phyloP scores from a whole-genome alignment of 1,140 invertebrate genomes.

The Lordiphosa clarofinis region DNA sequence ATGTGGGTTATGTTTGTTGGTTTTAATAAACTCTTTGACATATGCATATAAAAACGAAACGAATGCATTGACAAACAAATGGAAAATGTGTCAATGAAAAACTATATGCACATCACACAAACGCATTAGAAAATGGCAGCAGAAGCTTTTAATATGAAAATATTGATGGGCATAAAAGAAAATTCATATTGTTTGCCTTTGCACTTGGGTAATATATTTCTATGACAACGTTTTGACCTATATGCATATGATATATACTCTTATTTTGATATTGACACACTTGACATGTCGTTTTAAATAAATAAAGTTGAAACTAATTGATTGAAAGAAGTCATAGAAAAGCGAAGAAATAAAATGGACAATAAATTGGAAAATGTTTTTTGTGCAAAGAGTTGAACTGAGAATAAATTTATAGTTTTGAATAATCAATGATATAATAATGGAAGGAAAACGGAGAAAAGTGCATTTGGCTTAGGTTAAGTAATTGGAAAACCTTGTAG shows the following conservation, averaged over 20 bases:
- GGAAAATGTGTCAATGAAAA: constrained; percentile 40
- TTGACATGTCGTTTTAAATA: constrained; percentile 5
- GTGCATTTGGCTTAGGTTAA: no score
- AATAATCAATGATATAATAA: no score
- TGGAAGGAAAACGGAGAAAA: no score
- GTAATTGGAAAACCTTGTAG: no score
- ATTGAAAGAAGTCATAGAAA: constrained; percentile 2
- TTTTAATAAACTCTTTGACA: constrained; percentile 30
- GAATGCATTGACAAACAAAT: constrained; percentile 20
- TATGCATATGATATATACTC: no score
- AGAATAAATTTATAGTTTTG: no score
- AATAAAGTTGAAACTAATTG: constrained; percentile 15
- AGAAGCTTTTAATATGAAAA: constrained; percentile 27
- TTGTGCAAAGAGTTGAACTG: no score
- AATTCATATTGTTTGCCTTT: constrained; percentile 15
- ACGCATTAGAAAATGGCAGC: constrained; percentile 54
- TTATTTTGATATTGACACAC: constrained; percentile 2
- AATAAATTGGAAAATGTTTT: neutral
- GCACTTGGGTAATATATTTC: constrained; percentile 3
- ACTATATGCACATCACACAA: constrained; percentile 7
- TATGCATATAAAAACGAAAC: no score
- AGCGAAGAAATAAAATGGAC: neutral
- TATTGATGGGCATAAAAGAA: constrained; percentile 28
- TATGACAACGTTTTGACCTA: constrained; percentile 4
- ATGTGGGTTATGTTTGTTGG: constrained; percentile 44